Percentiles rank a stretch among this genome's conserved stretches.
These are phyloP conservation scores for Phymorhynchus buccinoides DNA, from an alignment of 1,140 invertebrate species.

Conservation along the genomic window DNA sequence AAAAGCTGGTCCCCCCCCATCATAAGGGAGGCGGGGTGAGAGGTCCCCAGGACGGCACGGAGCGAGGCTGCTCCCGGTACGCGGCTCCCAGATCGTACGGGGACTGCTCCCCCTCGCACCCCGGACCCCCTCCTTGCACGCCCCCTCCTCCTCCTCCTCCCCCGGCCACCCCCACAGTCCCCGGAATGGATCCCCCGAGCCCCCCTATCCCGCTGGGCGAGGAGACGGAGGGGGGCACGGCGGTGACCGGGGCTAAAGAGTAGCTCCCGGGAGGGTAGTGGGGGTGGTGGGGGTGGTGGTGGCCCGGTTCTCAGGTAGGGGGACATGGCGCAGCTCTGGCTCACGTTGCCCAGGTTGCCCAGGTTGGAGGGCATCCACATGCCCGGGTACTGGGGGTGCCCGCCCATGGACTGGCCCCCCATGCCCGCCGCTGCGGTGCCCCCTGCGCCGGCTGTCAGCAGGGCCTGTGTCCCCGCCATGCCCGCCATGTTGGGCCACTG, in stretches of 20 bases:
- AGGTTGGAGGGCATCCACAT: slow-evolving; percentile 66
- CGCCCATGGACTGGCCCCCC: slow-evolving; percentile 48
- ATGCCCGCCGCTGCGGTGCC: slow-evolving; percentile 50
- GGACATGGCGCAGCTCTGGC: slow-evolving; percentile 69
- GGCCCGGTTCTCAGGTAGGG: slow-evolving; percentile 59
- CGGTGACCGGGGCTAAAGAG: slow-evolving; percentile 46
- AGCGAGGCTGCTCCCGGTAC: slow-evolving; percentile 45
- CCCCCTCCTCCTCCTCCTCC: no score
- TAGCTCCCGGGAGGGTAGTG: slow-evolving; percentile 53
- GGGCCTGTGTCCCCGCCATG: slow-evolving; percentile 42
- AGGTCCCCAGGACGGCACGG: slow-evolving; percentile 61
- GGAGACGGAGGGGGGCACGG: slow-evolving; percentile 35
- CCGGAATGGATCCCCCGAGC: slow-evolving; percentile 44
- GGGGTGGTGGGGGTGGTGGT: no score
- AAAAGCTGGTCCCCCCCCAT: no score
- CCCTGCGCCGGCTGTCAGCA: slow-evolving; percentile 37
- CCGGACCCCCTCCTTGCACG: no score
- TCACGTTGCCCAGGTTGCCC: slow-evolving; percentile 63
- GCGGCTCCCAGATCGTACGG: slow-evolving; percentile 63
- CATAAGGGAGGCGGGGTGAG: slow-evolving; percentile 64
- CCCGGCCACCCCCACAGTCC: slow-evolving; percentile 40
- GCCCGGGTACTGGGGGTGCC: slow-evolving; percentile 65
- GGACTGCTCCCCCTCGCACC: slow-evolving; percentile 46
- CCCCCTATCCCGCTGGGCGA: slow-evolving; percentile 44
- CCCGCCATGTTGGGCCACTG: slow-evolving; percentile 65